Conservation (phyloP, 2,888 invertebrate genomes). For the Pogonocherus hispidulus region DNA sequence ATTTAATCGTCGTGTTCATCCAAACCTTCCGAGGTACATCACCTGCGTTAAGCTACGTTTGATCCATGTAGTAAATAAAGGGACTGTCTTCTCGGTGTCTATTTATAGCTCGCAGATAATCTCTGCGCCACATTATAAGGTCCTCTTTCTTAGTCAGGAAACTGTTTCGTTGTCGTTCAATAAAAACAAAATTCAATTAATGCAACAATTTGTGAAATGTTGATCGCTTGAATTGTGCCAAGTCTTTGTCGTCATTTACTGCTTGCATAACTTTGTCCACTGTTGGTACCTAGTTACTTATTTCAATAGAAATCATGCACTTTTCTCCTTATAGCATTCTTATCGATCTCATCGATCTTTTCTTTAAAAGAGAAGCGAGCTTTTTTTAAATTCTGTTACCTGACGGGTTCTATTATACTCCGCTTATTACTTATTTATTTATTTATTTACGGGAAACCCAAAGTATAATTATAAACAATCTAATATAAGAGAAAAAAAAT, state of each 20-base stretch:
- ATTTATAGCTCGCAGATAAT: not conserved
- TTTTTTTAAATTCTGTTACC: not conserved
- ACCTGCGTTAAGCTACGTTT: not conserved
- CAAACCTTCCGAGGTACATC: slow-evolving; percentile 11
- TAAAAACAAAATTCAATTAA: slow-evolving; percentile 1
- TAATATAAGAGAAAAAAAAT: too few species aligned
- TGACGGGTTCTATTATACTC: not conserved
- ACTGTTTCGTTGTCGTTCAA: not conserved
- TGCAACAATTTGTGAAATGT: not conserved
- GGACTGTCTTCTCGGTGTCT: not conserved
- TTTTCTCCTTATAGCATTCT: slow-evolving; percentile 25
- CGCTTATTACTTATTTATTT: too few species aligned
- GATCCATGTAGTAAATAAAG: not conserved
- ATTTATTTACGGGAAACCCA: too few species aligned
- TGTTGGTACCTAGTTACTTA: not conserved
- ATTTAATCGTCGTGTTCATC: slow-evolving; percentile 12
- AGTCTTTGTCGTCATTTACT: not conserved
- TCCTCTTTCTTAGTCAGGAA: not conserved
- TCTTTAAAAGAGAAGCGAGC: not conserved
- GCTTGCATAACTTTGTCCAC: slow-evolving; percentile 10
- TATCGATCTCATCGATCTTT: slow-evolving; percentile 20
- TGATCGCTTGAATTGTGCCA: not conserved
- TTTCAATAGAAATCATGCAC: not conserved
- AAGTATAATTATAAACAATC: too few species aligned
- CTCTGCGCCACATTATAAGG: slow-evolving; percentile 9